Percentiles rank a stretch among this genome's conserved stretches.
phyloP scores from a whole-genome alignment of 2,888 invertebrate genomes.

The Rhorus exstirpatorius region DNA sequence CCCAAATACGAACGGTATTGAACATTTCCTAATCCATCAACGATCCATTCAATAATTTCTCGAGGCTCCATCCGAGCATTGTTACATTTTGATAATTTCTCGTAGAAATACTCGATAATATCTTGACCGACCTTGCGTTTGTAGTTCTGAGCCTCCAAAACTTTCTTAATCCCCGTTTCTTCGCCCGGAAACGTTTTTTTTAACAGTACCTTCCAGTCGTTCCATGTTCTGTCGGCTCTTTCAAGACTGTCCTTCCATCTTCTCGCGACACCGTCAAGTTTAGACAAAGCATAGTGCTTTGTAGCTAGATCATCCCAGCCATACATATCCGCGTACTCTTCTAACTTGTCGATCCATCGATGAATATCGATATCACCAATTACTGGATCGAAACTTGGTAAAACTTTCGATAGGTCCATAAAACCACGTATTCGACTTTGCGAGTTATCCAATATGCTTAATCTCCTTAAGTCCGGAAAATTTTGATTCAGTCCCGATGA shows the following conservation, averaged over 20 bases:
- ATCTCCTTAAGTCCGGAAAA: too few species aligned
- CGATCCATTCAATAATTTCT: slow-evolving; percentile 72
- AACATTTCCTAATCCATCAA: slow-evolving; percentile 66
- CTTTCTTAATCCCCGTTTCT: slow-evolving; percentile 12
- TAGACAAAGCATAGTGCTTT: slow-evolving; percentile 60
- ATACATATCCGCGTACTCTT: slow-evolving; percentile 38
- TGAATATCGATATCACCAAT: neutral
- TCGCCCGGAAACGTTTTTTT: slow-evolving; percentile 15
- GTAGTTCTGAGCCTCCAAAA: slow-evolving; percentile 65
- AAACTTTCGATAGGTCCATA: slow-evolving; percentile 4
- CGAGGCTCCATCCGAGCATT: slow-evolving; percentile 68
- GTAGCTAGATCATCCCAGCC: slow-evolving; percentile 63
- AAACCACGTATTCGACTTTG: neutral
- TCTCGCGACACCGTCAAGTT: slow-evolving; percentile 69
- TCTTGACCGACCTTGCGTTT: slow-evolving; percentile 61
- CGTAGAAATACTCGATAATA: slow-evolving; percentile 72
- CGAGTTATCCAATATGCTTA: neutral
- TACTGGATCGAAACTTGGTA: slow-evolving; percentile 3
- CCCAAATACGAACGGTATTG: slow-evolving; percentile 47
- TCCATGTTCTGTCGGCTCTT: slow-evolving; percentile 42
- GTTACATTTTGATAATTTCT: slow-evolving; percentile 71
- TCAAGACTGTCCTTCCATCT: slow-evolving; percentile 73
- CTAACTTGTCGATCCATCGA: slow-evolving; percentile 6
- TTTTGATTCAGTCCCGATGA: too few species aligned
- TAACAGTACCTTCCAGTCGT: slow-evolving; percentile 35